Evolutionary conservation across 2,888 invertebrate species (phyloP).

Genomic region (Chouioia cunea): DNA sequence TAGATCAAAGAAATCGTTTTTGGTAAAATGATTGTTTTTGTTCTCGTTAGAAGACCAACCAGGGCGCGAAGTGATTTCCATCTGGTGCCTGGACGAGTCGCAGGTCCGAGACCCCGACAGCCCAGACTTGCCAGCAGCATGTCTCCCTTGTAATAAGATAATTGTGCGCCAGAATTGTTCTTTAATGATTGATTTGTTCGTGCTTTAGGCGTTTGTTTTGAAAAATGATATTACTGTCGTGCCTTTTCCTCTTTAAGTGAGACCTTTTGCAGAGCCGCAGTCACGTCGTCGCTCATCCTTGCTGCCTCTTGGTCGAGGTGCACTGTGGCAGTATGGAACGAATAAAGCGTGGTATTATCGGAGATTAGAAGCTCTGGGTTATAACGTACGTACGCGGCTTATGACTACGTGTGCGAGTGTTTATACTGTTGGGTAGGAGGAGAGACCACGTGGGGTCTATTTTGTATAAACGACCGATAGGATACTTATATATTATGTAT

Average conservation of each 20-base stretch:
- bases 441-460: too few species aligned
- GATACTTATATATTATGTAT: too few species aligned
- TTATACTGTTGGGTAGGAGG: too few species aligned
- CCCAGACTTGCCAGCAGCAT: constrained; percentile 47
- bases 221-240: constrained; percentile 66
- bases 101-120: constrained; percentile 42
- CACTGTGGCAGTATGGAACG: neutral
- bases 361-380: too few species aligned
- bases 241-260: constrained; percentile 77
- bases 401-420: too few species aligned
- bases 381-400: too few species aligned
- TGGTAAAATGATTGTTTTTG: too few species aligned
- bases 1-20: too few species aligned
- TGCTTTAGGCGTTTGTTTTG: neutral
- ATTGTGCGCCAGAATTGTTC: too few species aligned
- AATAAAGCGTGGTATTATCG: too few species aligned
- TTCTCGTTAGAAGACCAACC: constrained; percentile 35
- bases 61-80: constrained; percentile 42
- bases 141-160: neutral
- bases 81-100: constrained; percentile 30
- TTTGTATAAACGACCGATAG: too few species aligned
- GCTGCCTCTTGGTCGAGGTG: neutral
- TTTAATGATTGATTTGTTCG: constrained; percentile 2
- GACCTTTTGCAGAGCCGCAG: constrained; percentile 75
- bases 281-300: constrained; percentile 70